These are phyloP conservation scores for Sphaeramia orbicularis DNA, from an alignment of 2,797 vertebrate species.

Conservation along the genomic window DNA sequence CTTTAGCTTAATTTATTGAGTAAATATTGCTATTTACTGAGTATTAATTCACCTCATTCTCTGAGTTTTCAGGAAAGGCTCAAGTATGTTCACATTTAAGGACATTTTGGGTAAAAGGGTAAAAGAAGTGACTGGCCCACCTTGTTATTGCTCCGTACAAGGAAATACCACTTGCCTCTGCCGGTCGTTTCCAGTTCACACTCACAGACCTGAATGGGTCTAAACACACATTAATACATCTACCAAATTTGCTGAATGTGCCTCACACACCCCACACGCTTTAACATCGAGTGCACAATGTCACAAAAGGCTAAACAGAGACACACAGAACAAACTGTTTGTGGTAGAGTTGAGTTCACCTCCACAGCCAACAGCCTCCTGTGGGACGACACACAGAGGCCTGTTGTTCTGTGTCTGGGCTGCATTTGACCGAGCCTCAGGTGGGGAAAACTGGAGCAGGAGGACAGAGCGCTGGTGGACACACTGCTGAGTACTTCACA, in stretches of 20 bases:
- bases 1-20: too few relatives aligned
- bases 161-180: not conserved
- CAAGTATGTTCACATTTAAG: too few relatives aligned
- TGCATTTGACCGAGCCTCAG: not conserved
- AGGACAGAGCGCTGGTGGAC: too few relatives aligned
- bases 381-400: slow-evolving; percentile 19
- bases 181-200: not conserved
- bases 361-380: not conserved
- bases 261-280: too few relatives aligned
- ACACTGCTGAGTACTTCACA: not conserved
- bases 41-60: too few relatives aligned
- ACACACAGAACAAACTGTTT: slow-evolving; percentile 2
- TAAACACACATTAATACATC: not conserved
- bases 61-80: too few relatives aligned
- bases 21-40: too few relatives aligned
- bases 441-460: not conserved
- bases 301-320: too few relatives aligned
- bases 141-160: too few relatives aligned
- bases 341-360: slow-evolving; percentile 1
- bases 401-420: slow-evolving; percentile 17
- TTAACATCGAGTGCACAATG: too few relatives aligned
- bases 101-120: not conserved
- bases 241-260: slow-evolving; percentile 5
- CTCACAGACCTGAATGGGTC: slow-evolving; percentile 1
- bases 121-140: not conserved